Evolutionary conservation across 1,140 invertebrate species (phyloP).

Genomic region (Drosophila santomea): DNA sequence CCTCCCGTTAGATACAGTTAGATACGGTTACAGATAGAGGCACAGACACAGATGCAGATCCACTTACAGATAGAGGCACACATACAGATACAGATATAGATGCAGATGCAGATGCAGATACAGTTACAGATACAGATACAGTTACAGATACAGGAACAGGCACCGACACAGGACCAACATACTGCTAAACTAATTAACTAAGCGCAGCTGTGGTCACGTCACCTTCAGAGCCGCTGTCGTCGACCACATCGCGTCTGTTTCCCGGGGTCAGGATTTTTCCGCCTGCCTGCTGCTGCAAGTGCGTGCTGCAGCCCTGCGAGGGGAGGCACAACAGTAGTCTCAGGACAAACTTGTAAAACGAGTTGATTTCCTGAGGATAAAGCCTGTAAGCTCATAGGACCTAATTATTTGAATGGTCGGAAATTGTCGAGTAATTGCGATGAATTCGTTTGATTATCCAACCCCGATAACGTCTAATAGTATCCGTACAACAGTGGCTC

Average conservation of each 20-base stretch:
- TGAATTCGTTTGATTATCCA: not conserved
- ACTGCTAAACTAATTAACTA: conserved; percentile 82
- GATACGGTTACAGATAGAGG: not conserved
- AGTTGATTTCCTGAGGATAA: not conserved
- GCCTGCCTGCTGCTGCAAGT: conserved; percentile 60
- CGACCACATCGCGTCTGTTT: conserved; percentile 45
- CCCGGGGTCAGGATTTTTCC: conserved; percentile 63
- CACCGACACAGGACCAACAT: conserved; percentile 27
- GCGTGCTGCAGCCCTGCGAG: conserved; percentile 61
- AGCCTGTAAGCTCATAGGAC: too few relatives aligned
- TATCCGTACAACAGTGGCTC: not conserved
- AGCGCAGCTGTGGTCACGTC: conserved; percentile 64
- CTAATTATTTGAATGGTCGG: too few relatives aligned
- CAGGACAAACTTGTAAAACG: too few relatives aligned
- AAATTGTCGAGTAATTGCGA: not conserved
- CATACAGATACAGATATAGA: not conserved
- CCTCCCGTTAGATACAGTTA: conserved; percentile 1
- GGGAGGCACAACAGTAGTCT: not conserved
- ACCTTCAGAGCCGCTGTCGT: conserved; percentile 46
- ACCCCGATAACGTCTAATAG: not conserved
- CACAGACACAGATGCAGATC: conserved; percentile 6
- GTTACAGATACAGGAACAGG: conserved; percentile 19
- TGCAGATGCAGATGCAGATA: conserved; percentile 3
- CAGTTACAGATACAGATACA: too few relatives aligned
- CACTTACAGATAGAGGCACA: conserved; percentile 5